phyloP scores from a whole-genome alignment of 2,888 invertebrate species.

The Phytoseiulus persimilis region DNA sequence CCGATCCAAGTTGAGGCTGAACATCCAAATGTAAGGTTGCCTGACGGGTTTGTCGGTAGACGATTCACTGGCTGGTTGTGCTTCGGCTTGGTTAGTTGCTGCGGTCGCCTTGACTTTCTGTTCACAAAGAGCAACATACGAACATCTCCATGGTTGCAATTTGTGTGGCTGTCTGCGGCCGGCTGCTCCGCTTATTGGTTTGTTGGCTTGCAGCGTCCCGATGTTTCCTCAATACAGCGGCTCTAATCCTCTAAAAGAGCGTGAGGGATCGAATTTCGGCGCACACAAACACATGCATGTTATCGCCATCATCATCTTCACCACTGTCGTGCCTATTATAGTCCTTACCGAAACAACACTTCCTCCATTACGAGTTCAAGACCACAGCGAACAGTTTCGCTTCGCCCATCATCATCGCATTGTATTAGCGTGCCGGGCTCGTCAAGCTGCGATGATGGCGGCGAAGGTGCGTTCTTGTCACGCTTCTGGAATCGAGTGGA shows the following conservation, averaged over 20 bases:
- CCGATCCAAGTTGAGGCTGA: not conserved
- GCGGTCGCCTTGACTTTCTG: not conserved
- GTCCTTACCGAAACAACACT: not conserved
- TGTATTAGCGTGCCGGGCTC: not conserved
- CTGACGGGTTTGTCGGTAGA: not conserved
- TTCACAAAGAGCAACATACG: not conserved
- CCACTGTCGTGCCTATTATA: not conserved
- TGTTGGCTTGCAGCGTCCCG: not conserved
- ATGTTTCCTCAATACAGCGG: not conserved
- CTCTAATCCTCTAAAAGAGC: conserved; percentile 5
- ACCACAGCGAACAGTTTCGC: not conserved
- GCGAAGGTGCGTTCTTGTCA: too few relatives aligned
- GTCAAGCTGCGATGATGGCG: too few relatives aligned
- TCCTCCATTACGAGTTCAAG: not conserved
- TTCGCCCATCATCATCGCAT: not conserved
- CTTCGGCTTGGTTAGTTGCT: not conserved
- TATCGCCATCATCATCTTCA: not conserved
- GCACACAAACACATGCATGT: not conserved
- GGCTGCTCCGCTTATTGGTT: not conserved
- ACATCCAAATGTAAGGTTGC: not conserved
- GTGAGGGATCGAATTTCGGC: not conserved
- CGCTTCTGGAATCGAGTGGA: too few relatives aligned
- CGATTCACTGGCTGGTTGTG: not conserved
- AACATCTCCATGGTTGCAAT: not conserved
- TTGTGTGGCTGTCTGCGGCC: not conserved